phyloP scores from a whole-genome alignment of 2,797 vertebrate genomes.

The Phrynocephalus vlangalii region DNA sequence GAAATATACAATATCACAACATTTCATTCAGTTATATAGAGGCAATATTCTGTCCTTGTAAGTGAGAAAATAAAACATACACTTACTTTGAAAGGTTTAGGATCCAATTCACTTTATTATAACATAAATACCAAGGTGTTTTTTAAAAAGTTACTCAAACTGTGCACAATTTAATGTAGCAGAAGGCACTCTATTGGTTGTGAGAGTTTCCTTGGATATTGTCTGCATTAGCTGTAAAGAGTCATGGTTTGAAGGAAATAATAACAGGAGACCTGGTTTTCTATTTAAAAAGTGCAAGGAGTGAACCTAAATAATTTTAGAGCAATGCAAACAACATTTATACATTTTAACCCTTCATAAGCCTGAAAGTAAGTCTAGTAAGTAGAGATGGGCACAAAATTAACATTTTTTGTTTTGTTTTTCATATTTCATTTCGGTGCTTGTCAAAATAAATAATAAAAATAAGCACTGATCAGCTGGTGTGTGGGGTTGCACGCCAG shows the following conservation, averaged over 20 bases:
- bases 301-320: slow-evolving; percentile 5
- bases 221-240: slow-evolving; percentile 28
- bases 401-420: too few species aligned
- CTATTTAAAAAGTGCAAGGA: background rate
- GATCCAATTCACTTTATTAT: slow-evolving; percentile 44
- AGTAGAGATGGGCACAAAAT: too few species aligned
- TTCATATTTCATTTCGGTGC: too few species aligned
- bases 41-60: slow-evolving; percentile 10
- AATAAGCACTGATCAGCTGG: too few species aligned
- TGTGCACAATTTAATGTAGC: background rate
- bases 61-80: slow-evolving; percentile 24
- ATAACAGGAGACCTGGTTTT: slow-evolving; percentile 37
- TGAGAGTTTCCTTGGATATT: slow-evolving; percentile 1
- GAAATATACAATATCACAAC: background rate
- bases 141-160: slow-evolving; percentile 38
- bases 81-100: slow-evolving; percentile 33
- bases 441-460: too few species aligned
- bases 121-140: slow-evolving; percentile 30
- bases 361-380: background rate
- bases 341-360: slow-evolving; percentile 1
- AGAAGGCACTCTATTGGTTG: slow-evolving; percentile 23
- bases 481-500: too few species aligned
- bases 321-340: slow-evolving; percentile 27
- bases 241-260: background rate
- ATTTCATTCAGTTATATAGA: slow-evolving; percentile 22